These are phyloP conservation scores for Dasyurus viverrinus DNA, from an alignment of 2,113 vertebrate species.

Conservation along the genomic window DNA sequence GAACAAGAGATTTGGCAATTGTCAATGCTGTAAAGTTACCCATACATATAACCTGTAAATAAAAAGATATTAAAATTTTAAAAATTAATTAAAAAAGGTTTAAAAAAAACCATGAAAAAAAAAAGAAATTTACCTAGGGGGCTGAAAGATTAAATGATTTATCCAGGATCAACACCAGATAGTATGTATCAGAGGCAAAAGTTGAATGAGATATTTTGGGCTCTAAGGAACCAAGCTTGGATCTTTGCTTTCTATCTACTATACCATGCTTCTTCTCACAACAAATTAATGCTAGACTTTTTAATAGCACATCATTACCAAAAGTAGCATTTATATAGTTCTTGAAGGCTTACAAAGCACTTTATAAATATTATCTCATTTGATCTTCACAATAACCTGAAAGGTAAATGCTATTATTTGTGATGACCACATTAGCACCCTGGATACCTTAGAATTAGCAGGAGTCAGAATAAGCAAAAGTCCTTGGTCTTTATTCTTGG, in stretches of 20 bases:
- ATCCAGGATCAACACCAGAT: neutral
- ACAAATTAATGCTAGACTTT: neutral
- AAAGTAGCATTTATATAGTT: neutral
- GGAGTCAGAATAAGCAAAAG: too few species aligned
- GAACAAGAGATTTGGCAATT: too few species aligned
- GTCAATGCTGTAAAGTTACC: too few species aligned
- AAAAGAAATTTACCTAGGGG: neutral
- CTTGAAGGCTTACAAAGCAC: neutral
- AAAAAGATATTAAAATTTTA: too few species aligned
- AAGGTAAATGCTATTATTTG: neutral
- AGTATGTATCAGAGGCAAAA: neutral
- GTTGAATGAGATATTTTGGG: neutral
- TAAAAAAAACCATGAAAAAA: too few species aligned
- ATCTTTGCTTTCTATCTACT: neutral
- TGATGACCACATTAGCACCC: too few species aligned
- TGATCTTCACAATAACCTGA: neutral
- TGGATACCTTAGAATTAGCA: too few species aligned
- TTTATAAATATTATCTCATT: neutral
- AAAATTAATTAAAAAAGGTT: too few species aligned
- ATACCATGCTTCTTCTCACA: neutral
- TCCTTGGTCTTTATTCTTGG: too few species aligned
- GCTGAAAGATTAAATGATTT: neutral
- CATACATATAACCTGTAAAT: too few species aligned
- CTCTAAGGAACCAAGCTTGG: neutral
- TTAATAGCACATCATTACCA: neutral